Evolutionary conservation across 1,140 invertebrate genomes (phyloP).

Genomic region (Drosophila ogumai): DNA sequence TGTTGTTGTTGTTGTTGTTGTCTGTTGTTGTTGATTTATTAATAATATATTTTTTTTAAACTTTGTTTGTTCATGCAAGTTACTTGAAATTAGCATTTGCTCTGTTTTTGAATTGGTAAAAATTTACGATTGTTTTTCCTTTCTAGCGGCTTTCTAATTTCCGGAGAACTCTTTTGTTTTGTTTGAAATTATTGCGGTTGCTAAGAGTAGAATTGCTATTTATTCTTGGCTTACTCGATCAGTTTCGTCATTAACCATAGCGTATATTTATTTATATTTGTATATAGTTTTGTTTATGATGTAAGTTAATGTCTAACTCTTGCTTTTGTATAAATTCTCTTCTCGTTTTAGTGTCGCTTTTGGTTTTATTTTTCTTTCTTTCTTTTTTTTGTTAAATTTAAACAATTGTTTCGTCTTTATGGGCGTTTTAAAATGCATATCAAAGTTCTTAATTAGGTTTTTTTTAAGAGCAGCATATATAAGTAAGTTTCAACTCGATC

Average conservation of each 20-base stretch:
- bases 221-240: constrained; percentile 47
- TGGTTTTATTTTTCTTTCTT: constrained; percentile 22
- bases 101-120: constrained; percentile 41
- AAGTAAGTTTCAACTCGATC: constrained; percentile 47
- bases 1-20: constrained; percentile 8
- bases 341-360: constrained; percentile 57
- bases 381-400: constrained; percentile 34
- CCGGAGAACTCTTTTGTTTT: constrained; percentile 31
- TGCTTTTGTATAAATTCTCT: constrained; percentile 80
- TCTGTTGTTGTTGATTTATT: constrained; percentile 41
- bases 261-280: constrained; percentile 51
- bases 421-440: constrained; percentile 81
- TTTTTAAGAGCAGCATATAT: constrained; percentile 44
- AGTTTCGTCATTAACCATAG: constrained; percentile 49
- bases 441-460: constrained; percentile 68
- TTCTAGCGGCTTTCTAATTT: constrained; percentile 41
- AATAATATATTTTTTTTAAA: constrained; percentile 17
- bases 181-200: constrained; percentile 42
- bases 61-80: constrained; percentile 18
- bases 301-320: constrained; percentile 70
- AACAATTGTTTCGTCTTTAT: constrained; percentile 52
- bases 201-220: constrained; percentile 53
- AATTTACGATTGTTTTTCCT: constrained; percentile 14
- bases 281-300: constrained; percentile 57
- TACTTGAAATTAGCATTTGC: constrained; percentile 33